Percentiles rank a stretch among this genome's conserved stretches.
Evolutionary conservation across 1,140 invertebrate species (phyloP).

Genomic region (Scaptomyza graminum): DNA sequence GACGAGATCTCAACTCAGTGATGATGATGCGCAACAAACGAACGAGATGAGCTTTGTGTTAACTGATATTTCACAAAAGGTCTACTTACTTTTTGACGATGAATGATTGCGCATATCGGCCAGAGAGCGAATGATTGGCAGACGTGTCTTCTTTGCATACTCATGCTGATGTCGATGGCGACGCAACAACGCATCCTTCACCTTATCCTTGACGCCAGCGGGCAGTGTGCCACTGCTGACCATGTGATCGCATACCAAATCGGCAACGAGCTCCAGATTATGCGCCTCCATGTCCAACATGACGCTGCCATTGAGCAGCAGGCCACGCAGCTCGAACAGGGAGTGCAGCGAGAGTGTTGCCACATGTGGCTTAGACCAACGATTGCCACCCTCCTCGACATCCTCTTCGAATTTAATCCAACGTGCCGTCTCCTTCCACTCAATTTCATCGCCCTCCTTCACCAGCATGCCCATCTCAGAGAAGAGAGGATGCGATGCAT

Average conservation of each 20-base stretch:
- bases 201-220: slow-evolving; percentile 91
- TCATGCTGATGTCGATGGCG: slow-evolving; percentile 98
- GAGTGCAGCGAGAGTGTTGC: slow-evolving; percentile 96
- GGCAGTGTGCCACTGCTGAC: slow-evolving; percentile 91
- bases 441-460: slow-evolving; percentile 93
- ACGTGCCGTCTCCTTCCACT: slow-evolving; percentile 98
- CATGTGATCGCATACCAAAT: slow-evolving; percentile 96
- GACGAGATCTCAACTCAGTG: slow-evolving; percentile 35
- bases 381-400: slow-evolving; percentile 96
- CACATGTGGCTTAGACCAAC: slow-evolving; percentile 98
- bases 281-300: slow-evolving; percentile 95
- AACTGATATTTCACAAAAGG: background rate
- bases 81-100: slow-evolving; percentile 95
- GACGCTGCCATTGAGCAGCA: slow-evolving; percentile 94
- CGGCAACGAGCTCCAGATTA: slow-evolving; percentile 93
- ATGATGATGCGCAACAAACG: slow-evolving; percentile 55
- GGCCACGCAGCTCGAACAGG: slow-evolving; percentile 93
- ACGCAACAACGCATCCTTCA: slow-evolving; percentile 93
- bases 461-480: slow-evolving; percentile 98
- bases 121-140: slow-evolving; percentile 97
- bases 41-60: slow-evolving; percentile 64
- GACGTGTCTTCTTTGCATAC: slow-evolving; percentile 90
- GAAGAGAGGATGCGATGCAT: slow-evolving; percentile 94
- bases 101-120: slow-evolving; percentile 98
- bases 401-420: slow-evolving; percentile 99